Evolutionary conservation across 1,140 invertebrate genomes (phyloP), one percentile per base, ranked within the genome.

Genomic region (Scaptomyza pallida): DNA sequence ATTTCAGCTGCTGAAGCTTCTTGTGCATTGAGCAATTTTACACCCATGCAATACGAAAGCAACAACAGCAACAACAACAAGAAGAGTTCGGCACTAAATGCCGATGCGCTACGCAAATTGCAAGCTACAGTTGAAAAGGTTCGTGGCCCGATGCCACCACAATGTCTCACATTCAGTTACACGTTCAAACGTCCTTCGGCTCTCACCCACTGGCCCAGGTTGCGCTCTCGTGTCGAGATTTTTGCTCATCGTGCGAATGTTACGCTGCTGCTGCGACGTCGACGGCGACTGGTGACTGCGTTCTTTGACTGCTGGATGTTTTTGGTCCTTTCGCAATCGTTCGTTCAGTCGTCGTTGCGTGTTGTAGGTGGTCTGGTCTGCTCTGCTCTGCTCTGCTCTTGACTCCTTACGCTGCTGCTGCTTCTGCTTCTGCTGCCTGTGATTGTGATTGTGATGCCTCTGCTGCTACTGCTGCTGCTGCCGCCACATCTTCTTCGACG

Each of bases 311-410:
- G 74, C 55, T 55, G 74, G 81, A 69, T 63, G 59, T 69, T 63
- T 69, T 86, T 86, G 82, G 81, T 86, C 81, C 81, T 86, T 88
- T 85, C 73, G 77, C 81, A 68, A 85, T 63, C 54, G 78, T 50
- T 82, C 73, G 78, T 81, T 88, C 81, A 86, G 82, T 86, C 81
- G 82, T 88, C 81, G 81, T 86, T 86, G 82, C 81, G 81, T 86
- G 78, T 86, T 88, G 81, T 86, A 86, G 81, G 81, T 86, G 81
- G 81, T 73, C 81, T 81, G 81, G 74, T 86, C 82, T 85, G 62
- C 59, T 75, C 43, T 56, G 77, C 55, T 72, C 72, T 61, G 50
- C 48, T 59, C 71, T 74, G 23, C 26, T 10, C 26, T 30, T 8
- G 8, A 30, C 26, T 30, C 26, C 6, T 30, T 1, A 57, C 70